Base-by-base conservation (phyloP, 2,888 invertebrate species). In the Lumbricus terrestris region DNA sequence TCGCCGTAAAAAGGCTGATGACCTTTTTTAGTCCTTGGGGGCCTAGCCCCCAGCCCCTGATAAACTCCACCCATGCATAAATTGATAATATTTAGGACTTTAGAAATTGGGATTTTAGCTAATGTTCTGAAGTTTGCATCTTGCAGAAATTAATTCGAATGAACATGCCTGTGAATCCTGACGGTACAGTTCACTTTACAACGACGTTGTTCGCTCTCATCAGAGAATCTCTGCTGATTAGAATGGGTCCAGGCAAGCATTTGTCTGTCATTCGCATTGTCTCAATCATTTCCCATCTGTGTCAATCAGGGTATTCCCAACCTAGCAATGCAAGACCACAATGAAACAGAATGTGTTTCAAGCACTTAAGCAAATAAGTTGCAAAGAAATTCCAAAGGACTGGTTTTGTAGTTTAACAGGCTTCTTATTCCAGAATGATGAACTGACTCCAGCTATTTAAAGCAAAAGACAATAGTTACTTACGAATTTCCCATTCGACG, bases 121-220 rank as follows among this genome's bases (percentile, higher is more conserved):
- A n/a, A 69, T 69, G 6, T 69, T 69, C 11, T 69, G 69, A 69
- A 69, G 69, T 69, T 29, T n/a, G 8, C 69, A 11, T 37, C n/a
- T 85, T 90, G 11, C 92, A 95, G 96, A 99, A 98, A 96, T 96
- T 99, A 94, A 99, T 99, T 95, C 96, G 99, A 95, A 99, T 99
- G 99, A 99, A 99, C 95, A 99, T 99, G 99, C 99, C 99, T 90
- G 96, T 99, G 93, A 98, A 98, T 95, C 97, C 97, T 91, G 98
- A 99, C 94, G 97, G 98, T 92, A 98, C 98, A 95, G 99, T 99
- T 93, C 98, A 98, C 95, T 99, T 99, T 96, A 99, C 99, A 92
- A 98, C 99, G 92, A 99, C 99, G 91, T 96, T 99, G 93, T 99
- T 99, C 96, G 99, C 99, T 93, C 96, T 99, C 94, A 99, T 99